Percentiles rank a stretch among this genome's conserved stretches.
Conservation (phyloP, 2,888 invertebrate species). For the Eilema depressum region DNA sequence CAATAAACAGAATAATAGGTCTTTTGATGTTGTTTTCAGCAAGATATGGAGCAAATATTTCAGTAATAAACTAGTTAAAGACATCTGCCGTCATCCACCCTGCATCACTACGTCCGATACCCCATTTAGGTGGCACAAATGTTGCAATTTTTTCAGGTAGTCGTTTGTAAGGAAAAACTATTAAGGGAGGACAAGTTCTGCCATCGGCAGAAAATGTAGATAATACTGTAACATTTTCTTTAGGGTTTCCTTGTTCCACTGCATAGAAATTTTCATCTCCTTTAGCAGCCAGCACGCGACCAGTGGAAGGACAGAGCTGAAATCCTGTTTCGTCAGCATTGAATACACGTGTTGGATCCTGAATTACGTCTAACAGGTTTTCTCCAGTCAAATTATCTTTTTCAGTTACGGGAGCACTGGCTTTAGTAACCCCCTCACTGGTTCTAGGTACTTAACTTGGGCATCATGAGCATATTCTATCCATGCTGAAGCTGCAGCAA, state of each 20-base stretch:
- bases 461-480: slow-evolving; percentile 11
- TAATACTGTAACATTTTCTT: slow-evolving; percentile 18
- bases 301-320: slow-evolving; percentile 42
- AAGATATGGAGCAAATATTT: slow-evolving; percentile 28
- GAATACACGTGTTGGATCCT: slow-evolving; percentile 16
- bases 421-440: too few species aligned
- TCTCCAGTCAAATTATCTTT: neutral
- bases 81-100: slow-evolving; percentile 35
- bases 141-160: slow-evolving; percentile 17
- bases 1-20: slow-evolving; percentile 52
- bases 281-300: slow-evolving; percentile 19
- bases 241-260: slow-evolving; percentile 43
- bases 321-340: slow-evolving; percentile 51
- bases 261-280: slow-evolving; percentile 49
- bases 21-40: slow-evolving; percentile 28
- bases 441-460: too few species aligned
- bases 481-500: slow-evolving; percentile 40
- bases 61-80: slow-evolving; percentile 32
- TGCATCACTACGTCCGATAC: slow-evolving; percentile 23
- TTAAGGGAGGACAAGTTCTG: slow-evolving; percentile 44
- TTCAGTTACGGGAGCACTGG: too few species aligned
- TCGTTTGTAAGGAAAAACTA: slow-evolving; percentile 49
- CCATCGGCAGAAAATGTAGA: slow-evolving; percentile 42
- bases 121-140: neutral
- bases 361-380: neutral